A percentile compares a stretch with the other conserved stretches of the same genome.
Conservation (phyloP, 2,797 vertebrate genomes). For the Semotilus atromaculatus region DNA sequence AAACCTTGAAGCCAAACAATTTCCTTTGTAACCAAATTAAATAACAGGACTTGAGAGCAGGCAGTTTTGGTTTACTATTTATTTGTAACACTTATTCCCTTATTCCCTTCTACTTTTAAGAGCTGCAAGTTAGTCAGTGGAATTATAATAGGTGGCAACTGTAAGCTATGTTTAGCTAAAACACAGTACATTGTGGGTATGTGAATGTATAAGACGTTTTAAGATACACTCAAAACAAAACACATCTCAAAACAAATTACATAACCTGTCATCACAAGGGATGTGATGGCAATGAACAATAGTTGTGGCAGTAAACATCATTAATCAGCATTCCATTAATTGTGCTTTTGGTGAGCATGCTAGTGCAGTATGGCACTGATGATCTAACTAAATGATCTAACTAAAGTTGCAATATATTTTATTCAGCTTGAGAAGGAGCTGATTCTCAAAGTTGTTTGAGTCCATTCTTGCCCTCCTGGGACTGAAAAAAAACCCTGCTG, state of each 20-base stretch:
- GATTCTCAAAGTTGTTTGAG: neutral
- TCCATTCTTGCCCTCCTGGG: neutral
- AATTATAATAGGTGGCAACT: slow-evolving; percentile 67
- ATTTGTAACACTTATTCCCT: too few relatives aligned
- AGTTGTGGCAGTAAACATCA: too few relatives aligned
- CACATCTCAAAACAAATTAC: too few relatives aligned
- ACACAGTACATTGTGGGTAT: neutral
- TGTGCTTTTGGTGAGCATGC: neutral
- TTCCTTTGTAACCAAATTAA: too few relatives aligned
- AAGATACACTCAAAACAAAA: neutral
- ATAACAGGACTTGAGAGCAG: too few relatives aligned
- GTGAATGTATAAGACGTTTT: slow-evolving; percentile 32
- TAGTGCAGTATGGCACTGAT: slow-evolving; percentile 2
- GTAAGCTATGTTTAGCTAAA: slow-evolving; percentile 16
- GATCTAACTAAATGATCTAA: too few relatives aligned
- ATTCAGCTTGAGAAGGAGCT: neutral
- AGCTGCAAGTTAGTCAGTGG: slow-evolving; percentile 51
- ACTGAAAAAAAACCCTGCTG: neutral
- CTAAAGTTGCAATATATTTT: too few relatives aligned
- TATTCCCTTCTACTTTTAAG: slow-evolving; percentile 19
- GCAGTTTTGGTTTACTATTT: too few relatives aligned
- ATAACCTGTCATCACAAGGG: too few relatives aligned
- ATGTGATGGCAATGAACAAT: too few relatives aligned
- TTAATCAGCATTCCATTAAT: too few relatives aligned
- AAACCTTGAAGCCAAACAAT: too few relatives aligned